Base-by-base conservation (phyloP, 2,113 vertebrate species). In the Melospiza georgiana region DNA sequence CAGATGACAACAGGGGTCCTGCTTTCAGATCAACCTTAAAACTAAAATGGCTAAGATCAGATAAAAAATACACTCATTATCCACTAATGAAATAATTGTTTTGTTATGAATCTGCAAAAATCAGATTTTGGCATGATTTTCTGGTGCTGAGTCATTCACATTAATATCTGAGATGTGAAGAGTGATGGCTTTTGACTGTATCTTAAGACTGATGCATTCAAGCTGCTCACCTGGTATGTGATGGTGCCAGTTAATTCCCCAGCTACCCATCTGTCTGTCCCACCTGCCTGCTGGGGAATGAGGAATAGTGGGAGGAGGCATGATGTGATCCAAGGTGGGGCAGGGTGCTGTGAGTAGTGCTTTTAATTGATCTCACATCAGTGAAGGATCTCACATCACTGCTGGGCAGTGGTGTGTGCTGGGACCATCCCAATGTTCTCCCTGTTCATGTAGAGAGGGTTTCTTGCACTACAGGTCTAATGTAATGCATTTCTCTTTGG, bases 11-110 rank as follows among this genome's bases (percentile, higher is more conserved):
- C 73, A 51, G 35, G 28, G 78, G 15, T 74, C 79, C 68, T 87
- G 57, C 85, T 90, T 67, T 90, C 49, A 87, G 12, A 81, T 71
- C 57, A 81, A 49, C 54, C 41, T 74, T 94, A 81, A 92, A 95
- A 93, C 90, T 74, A 89, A 76, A 46, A 22, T 84, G 59, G 22
- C 55, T 84, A 84, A 75, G 54, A 89, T 93, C 57, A 78, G 83
- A 74, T 63, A 22, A 90, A 86, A 96, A 96, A 65, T 80, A n/a
- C 11, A 39, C 46, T 81, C n/a, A 78, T 91, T 96, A 91, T 54
- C 44, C 79, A 63, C 57, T 96, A 94, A 95, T 90, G 61, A 96
- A 97, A 84, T 93, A 96, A 97, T 94, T 93, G 41, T 73, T 87
- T 67, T 84, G 62, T 93, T 95, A 86, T 65, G 54, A 92, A 93